These are phyloP conservation scores for Gonatopus flavifemur DNA, from an alignment of 1,140 invertebrate species.

Conservation along the genomic window DNA sequence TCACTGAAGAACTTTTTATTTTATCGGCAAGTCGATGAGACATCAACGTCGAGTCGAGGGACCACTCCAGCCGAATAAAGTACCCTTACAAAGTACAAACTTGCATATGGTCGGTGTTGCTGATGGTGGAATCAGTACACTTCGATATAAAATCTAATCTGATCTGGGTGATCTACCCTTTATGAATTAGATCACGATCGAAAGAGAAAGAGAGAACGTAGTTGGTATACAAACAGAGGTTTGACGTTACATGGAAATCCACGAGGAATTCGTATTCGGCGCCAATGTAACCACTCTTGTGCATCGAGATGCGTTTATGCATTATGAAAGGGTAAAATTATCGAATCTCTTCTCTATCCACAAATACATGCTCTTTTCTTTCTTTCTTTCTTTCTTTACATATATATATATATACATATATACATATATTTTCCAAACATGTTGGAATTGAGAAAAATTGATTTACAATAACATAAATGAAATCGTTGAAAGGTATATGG, in stretches of 20 bases:
- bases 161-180: slow-evolving; percentile 33
- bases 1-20: no score
- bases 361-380: no score
- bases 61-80: neutral
- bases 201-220: no score
- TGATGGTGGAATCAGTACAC: slow-evolving; percentile 13
- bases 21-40: neutral
- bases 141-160: slow-evolving; percentile 29
- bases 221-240: slow-evolving; percentile 30
- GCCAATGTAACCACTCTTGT: neutral
- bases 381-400: no score
- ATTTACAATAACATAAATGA: no score
- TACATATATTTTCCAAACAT: no score
- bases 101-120: slow-evolving; percentile 31
- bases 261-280: slow-evolving; percentile 15
- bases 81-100: slow-evolving; percentile 19
- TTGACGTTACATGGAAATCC: slow-evolving; percentile 29
- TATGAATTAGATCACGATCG: slow-evolving; percentile 31
- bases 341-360: slow-evolving; percentile 16
- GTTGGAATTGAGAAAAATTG: no score
- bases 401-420: no score
- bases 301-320: slow-evolving; percentile 10
- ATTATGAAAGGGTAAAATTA: slow-evolving; percentile 20
- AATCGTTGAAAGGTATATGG: no score
- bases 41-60: neutral